Evolutionary conservation across 2,797 vertebrate genomes (phyloP).

Genomic region (Peromyscus eremicus): DNA sequence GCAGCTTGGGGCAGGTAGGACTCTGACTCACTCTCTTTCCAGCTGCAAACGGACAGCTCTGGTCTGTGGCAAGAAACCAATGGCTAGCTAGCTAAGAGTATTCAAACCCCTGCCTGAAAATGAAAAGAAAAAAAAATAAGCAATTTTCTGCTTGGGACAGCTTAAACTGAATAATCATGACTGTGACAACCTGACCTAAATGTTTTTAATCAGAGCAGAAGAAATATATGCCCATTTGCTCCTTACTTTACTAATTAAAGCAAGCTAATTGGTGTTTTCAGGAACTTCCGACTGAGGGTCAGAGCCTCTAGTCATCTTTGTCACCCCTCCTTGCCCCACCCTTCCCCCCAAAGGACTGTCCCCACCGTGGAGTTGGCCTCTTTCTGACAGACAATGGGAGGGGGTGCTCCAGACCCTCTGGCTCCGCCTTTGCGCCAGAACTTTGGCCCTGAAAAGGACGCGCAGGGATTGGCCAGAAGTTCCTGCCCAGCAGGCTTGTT

Average conservation of each 20-base stretch:
- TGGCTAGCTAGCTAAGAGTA: slow-evolving; percentile 42
- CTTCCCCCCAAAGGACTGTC: neutral
- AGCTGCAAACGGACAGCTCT: slow-evolving; percentile 27
- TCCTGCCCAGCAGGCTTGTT: slow-evolving; percentile 53
- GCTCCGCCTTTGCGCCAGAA: slow-evolving; percentile 27
- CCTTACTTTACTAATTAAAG: slow-evolving; percentile 78
- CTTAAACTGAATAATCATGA: slow-evolving; percentile 76
- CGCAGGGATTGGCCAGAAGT: slow-evolving; percentile 71
- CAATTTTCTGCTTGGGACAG: slow-evolving; percentile 78
- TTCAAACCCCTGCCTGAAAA: slow-evolving; percentile 76
- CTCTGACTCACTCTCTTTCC: neutral
- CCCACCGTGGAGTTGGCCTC: slow-evolving; percentile 65
- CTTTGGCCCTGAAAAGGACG: slow-evolving; percentile 73
- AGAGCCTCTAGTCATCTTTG: slow-evolving; percentile 69
- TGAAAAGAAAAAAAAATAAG: slow-evolving; percentile 71
- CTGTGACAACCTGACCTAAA: slow-evolving; percentile 80
- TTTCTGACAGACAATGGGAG: slow-evolving; percentile 67
- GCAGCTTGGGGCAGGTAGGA: neutral
- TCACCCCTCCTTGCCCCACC: neutral
- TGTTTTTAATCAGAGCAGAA: slow-evolving; percentile 83
- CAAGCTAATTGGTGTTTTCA: slow-evolving; percentile 76
- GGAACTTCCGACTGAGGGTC: slow-evolving; percentile 75
- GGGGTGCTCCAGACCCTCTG: neutral
- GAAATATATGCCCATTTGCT: slow-evolving; percentile 77
- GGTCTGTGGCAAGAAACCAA: slow-evolving; percentile 30